Base-by-base conservation (phyloP, 2,113 vertebrate species). In the Galeopterus variegatus region DNA sequence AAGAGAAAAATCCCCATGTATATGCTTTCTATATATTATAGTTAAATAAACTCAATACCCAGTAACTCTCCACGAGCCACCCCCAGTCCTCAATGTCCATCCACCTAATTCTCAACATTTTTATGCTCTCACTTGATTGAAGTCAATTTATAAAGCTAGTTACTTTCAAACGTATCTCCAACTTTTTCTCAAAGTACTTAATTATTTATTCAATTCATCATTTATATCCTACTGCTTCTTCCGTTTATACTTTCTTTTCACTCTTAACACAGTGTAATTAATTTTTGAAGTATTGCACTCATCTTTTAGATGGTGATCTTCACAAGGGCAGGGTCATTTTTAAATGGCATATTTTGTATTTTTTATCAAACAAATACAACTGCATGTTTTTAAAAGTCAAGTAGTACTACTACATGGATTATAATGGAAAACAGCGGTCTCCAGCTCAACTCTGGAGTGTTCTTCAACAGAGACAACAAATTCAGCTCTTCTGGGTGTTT, bases 331-430 rank as follows among this genome's bases (percentile, higher is more conserved):
- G 3, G 21, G 19, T 58, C 33, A 64, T 72, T 82, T 94, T 76
- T 76, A 67, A 89, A 84, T 73, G 41, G 73, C 26, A 23, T 64
- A 76, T 60, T 92, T 88, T 91, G 33, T 82, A n/a, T 45, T 86
- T 28, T 81, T 86, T 33, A 69, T 45, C 28, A 41, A 77, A 69
- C 24, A 89, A 91, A 73, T 69, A 15, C 23, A 92, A 67, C 23
- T 18, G 10, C 24, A 36, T 67, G 14, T 58, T 91, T 92, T 73
- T 60, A 87, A 83, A 93, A 50, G 70, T 79, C 90, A 95, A 93
- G 50, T 36, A 18, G 41, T 31, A 60, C 31, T 31, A 60, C 31
- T 92, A 19, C 23, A 31, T 48, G 48, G 24, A 70, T n/a, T 65
- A 48, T 84, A 67, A 69, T 36, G 26, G 79, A 36, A 79, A 73